A percentile compares a stretch with the other conserved stretches of the same genome.
These are phyloP conservation scores for Motacilla alba DNA, from an alignment of 2,113 vertebrate genomes.

Conservation along the genomic window DNA sequence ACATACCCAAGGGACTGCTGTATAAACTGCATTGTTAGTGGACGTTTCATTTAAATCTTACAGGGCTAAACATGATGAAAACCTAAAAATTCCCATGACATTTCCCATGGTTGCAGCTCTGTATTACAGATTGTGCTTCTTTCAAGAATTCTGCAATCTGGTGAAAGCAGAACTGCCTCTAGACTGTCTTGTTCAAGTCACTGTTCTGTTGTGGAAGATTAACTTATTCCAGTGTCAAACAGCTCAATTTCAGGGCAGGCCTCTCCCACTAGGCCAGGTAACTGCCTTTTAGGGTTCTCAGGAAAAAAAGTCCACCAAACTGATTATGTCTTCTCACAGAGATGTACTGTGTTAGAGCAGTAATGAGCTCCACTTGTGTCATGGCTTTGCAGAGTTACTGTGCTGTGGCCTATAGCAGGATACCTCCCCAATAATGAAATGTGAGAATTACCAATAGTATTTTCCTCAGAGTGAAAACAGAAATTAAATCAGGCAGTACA, in stretches of 20 bases:
- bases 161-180: background rate
- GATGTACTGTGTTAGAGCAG: background rate
- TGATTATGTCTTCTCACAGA: background rate
- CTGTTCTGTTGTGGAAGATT: background rate
- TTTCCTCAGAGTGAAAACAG: background rate
- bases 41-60: background rate
- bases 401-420: background rate
- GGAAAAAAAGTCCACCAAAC: background rate
- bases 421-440: background rate
- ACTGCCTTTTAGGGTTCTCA: background rate
- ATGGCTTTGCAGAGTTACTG: background rate
- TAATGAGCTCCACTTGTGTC: background rate
- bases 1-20: background rate
- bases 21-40: background rate
- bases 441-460: background rate
- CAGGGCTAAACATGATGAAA: background rate
- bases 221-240: background rate
- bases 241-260: background rate
- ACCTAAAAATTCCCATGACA: background rate
- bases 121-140: background rate
- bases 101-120: background rate
- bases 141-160: background rate
- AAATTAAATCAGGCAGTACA: background rate
- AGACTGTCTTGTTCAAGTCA: background rate
- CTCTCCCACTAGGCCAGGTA: background rate